Conservation (phyloP, 2,888 invertebrate species). For the Apodemia duryi region DNA sequence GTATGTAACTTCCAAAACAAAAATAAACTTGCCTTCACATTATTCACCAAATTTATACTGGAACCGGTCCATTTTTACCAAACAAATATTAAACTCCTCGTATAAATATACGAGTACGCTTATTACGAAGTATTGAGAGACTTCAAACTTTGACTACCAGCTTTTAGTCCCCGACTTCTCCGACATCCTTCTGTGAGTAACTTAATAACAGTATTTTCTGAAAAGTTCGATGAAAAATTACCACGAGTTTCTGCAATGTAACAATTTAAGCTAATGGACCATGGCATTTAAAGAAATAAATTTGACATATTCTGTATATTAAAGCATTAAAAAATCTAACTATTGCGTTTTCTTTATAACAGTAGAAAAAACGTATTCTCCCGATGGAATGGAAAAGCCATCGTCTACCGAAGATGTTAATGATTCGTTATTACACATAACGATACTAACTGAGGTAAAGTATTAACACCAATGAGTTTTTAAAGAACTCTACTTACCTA, state of each 20-base stretch:
- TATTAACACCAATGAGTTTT: no score
- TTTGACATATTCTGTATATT: neutral
- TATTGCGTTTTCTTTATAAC: no score
- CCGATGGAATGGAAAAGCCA: no score
- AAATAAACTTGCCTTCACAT: constrained; percentile 15
- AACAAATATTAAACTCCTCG: constrained; percentile 14
- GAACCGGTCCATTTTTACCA: constrained; percentile 11
- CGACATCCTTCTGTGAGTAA: constrained; percentile 3
- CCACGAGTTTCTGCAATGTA: neutral
- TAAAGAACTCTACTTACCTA: no score
- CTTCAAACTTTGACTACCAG: constrained; percentile 5
- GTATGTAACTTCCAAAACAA: constrained; percentile 14
- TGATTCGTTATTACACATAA: no score
- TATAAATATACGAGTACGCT: constrained; percentile 12
- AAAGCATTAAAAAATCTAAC: no score
- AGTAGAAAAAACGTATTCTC: no score
- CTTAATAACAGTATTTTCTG: constrained; percentile 4
- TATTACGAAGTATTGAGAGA: constrained; percentile 13
- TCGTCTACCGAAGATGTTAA: no score
- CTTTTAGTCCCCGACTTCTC: constrained; percentile 3
- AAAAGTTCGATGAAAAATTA: constrained; percentile 2
- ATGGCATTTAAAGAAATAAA: neutral
- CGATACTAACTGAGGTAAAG: no score
- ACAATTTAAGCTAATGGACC: neutral
- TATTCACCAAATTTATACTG: constrained; percentile 14